These are phyloP conservation scores for Pelmatolapia mariae DNA, from an alignment of 2,113 vertebrate species.

Conservation along the genomic window DNA sequence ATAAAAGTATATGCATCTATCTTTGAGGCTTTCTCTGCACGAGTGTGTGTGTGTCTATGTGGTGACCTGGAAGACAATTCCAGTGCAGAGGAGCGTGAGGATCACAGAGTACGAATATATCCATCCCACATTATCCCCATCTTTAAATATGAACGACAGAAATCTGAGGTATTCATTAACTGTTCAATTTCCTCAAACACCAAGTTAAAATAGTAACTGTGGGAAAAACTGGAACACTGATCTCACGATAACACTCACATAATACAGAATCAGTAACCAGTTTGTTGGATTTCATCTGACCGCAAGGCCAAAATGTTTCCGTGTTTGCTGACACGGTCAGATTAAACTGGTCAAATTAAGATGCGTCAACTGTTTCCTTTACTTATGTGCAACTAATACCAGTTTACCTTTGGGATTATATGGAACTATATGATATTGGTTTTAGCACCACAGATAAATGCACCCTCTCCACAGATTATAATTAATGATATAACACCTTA, in stretches of 20 bases:
- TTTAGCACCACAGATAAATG: not conserved
- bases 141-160: not conserved
- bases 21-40: not conserved
- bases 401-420: not conserved
- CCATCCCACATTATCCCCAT: not conserved
- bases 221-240: not conserved
- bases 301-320: not conserved
- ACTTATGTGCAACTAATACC: not conserved
- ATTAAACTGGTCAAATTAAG: not conserved
- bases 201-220: not conserved
- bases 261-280: not conserved
- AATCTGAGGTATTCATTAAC: not conserved
- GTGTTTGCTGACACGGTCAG: not conserved
- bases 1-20: conserved; percentile 18
- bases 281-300: not conserved
- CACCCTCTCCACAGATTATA: not conserved
- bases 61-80: not conserved
- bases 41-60: not conserved
- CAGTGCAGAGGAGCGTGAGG: not conserved
- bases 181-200: not conserved
- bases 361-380: not conserved
- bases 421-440: not conserved
- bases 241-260: not conserved
- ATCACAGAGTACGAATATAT: not conserved
- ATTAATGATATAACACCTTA: not conserved